Evolutionary conservation across 2,113 vertebrate genomes (phyloP), one percentile per base, ranked within the genome.

Genomic region (Myotis davidii): DNA sequence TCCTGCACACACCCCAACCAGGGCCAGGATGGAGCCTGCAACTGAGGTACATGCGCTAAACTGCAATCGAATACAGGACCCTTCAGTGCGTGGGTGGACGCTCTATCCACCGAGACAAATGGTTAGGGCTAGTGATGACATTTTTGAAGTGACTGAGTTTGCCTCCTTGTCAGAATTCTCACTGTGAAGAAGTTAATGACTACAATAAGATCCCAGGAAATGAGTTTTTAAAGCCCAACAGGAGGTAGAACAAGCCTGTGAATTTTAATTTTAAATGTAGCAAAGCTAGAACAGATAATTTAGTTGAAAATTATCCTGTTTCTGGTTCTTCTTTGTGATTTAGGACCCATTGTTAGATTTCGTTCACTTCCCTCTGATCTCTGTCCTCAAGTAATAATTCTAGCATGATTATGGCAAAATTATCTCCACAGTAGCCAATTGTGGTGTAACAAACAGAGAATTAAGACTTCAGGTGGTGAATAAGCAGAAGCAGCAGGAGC

Each of bases 191-290:
- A 88, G 52, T 91, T 96, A 91, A 85, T 83, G 74, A 74, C 48
- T 64, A 11, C 39, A 90, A 23, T 74, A 64, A 91, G 34, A 77
- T 48, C n/a, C 54, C 52, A 78, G 64, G 54, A 88, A 96, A 78
- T 76, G 39, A 77, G 32, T 86, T 91, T 88, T 91, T 17, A 91
- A 82, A 95, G 67, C 67, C 48, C 9, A 3, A 2, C 8, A 14
- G 10, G 25, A 42, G 27, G 32, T 2, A 13, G 73, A 81, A 67
- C 39, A 81, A 84, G 39, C 61, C 4, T 94, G 91, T 65, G n/a
- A 27, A n/a, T 96, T 96, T 88, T 93, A 82, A 82, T 94, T 95
- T 94, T 82, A 37, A 48, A 65, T 74, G 32, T 85, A 90, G 78
- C 84, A 85, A 90, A 87, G 65, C 50, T 54, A 72, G 65, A 74